phyloP scores from a whole-genome alignment of 2,113 vertebrate species.

The Macheiramphus alcinus region DNA sequence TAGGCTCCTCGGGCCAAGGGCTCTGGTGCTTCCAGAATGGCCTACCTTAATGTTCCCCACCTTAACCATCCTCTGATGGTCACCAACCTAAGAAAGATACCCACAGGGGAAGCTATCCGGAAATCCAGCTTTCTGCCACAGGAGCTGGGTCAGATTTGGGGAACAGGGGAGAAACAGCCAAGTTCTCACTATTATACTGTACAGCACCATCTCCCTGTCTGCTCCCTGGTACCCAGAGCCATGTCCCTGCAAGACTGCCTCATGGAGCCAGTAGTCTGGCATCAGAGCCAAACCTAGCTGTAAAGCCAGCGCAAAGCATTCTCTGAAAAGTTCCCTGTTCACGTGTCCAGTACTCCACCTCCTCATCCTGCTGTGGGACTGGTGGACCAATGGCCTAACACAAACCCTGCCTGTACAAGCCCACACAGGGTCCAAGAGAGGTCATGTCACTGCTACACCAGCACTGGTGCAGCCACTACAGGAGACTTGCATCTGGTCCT shows the following conservation, averaged over 20 bases:
- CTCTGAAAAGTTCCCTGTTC: background rate
- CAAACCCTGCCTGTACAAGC: background rate
- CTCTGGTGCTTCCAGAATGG: background rate
- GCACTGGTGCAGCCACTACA: background rate
- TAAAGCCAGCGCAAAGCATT: background rate
- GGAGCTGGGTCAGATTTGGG: background rate
- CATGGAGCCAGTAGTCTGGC: background rate
- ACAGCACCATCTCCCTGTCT: background rate
- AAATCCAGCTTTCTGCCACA: background rate
- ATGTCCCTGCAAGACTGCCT: background rate
- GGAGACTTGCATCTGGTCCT: background rate
- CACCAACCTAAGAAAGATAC: background rate
- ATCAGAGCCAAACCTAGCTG: background rate
- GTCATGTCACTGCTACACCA: background rate
- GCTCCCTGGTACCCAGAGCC: background rate
- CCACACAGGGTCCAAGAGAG: background rate
- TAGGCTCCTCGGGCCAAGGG: background rate
- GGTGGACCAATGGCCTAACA: background rate
- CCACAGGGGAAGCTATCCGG: background rate
- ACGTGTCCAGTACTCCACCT: no score
- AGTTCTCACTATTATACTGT: background rate
- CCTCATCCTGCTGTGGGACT: background rate
- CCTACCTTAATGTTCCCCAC: background rate
- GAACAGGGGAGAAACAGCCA: background rate
- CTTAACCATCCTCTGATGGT: background rate